phyloP scores from a whole-genome alignment of 2,888 invertebrate species.

The Leucoptera coffeella region DNA sequence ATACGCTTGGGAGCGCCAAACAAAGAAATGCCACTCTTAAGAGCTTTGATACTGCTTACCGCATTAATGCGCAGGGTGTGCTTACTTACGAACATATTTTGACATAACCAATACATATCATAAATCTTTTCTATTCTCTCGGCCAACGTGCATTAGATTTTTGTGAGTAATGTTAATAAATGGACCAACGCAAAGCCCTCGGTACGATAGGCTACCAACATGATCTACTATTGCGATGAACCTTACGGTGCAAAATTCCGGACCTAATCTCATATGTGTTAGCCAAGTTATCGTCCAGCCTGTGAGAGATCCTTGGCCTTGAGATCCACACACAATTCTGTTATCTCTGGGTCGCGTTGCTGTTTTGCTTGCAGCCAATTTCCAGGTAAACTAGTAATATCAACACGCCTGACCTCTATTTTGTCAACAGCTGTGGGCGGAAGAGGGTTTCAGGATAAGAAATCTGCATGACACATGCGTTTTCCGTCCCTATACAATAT shows the following conservation, averaged over 20 bases:
- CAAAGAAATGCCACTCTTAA: constrained; percentile 1
- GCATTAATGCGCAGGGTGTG: background rate
- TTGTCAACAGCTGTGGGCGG: background rate
- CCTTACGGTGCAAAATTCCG: constrained; percentile 4
- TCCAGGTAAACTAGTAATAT: constrained; percentile 1
- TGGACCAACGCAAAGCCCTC: constrained; percentile 7
- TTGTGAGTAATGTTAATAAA: constrained; percentile 9
- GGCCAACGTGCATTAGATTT: constrained; percentile 7
- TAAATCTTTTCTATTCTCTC: constrained; percentile 7
- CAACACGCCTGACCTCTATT: constrained; percentile 1
- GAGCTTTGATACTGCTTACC: background rate
- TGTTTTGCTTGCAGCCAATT: constrained; percentile 2
- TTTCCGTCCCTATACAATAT: constrained; percentile 3
- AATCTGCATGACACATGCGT: too few species aligned
- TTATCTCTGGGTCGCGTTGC: constrained; percentile 2
- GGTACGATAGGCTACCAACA: constrained; percentile 5
- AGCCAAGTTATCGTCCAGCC: background rate
- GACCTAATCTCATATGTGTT: constrained; percentile 4
- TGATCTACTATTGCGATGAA: constrained; percentile 4
- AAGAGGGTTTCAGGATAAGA: background rate
- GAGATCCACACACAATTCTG: background rate
- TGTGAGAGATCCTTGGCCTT: background rate
- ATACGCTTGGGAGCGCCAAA: background rate
- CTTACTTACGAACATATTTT: constrained; percentile 9
- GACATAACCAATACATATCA: constrained; percentile 10